Evolutionary conservation across 2,797 vertebrate genomes (phyloP).

Genomic region (Arrhamphus sclerolepis): DNA sequence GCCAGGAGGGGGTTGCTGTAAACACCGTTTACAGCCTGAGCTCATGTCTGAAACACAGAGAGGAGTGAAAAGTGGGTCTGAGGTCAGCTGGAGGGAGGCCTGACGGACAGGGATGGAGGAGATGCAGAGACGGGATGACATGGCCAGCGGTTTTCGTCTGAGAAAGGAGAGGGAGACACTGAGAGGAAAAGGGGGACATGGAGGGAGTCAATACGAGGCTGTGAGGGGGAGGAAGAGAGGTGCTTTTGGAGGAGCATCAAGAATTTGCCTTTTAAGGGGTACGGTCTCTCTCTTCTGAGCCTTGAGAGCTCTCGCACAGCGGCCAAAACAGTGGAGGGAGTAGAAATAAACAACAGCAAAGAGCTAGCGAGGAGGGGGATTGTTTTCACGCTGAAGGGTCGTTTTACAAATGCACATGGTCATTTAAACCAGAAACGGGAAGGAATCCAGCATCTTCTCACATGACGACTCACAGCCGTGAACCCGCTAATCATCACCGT

Average conservation of each 20-base stretch:
- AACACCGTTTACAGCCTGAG: slow-evolving; percentile 63
- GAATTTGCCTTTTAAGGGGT: slow-evolving; percentile 81
- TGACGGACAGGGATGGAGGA: neutral
- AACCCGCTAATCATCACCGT: too few species aligned
- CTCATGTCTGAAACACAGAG: slow-evolving; percentile 61
- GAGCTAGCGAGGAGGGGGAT: slow-evolving; percentile 2
- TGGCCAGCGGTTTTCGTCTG: slow-evolving; percentile 14
- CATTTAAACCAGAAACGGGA: neutral
- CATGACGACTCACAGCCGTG: too few species aligned
- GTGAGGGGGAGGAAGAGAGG: slow-evolving; percentile 18
- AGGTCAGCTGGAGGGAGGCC: slow-evolving; percentile 17
- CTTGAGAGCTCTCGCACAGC: slow-evolving; percentile 43
- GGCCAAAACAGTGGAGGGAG: slow-evolving; percentile 56
- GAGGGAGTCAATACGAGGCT: slow-evolving; percentile 48
- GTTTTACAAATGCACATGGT: neutral
- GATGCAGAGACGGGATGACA: slow-evolving; percentile 18
- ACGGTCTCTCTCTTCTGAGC: slow-evolving; percentile 57
- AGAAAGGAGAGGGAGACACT: slow-evolving; percentile 9
- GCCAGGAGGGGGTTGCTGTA: slow-evolving; percentile 54
- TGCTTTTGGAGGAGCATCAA: slow-evolving; percentile 67
- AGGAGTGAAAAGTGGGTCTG: slow-evolving; percentile 4
- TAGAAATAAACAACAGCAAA: slow-evolving; percentile 62
- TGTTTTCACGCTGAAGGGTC: neutral
- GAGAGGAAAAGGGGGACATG: slow-evolving; percentile 14
- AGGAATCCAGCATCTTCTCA: neutral